Evolutionary conservation across 2,888 invertebrate genomes (phyloP).

Genomic region (Himalopsyche tibetana): DNA sequence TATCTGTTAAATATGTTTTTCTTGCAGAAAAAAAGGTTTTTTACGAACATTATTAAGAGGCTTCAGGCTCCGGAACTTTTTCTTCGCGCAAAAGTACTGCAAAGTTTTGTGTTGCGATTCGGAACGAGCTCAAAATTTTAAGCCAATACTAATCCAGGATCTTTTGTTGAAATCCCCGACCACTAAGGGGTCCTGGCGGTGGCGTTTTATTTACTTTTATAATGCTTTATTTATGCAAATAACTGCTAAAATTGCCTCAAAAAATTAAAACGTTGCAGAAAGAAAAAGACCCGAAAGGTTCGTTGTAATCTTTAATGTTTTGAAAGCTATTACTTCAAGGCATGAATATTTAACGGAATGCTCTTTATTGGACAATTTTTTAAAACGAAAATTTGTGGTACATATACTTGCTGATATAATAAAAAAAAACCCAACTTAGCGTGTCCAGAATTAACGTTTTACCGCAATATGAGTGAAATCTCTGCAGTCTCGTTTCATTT

Average conservation of each 20-base stretch:
- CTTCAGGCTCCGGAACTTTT: neutral
- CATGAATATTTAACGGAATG: neutral
- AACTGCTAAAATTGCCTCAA: neutral
- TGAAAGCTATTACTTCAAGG: neutral
- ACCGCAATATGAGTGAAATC: too few relatives aligned
- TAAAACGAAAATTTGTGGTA: too few relatives aligned
- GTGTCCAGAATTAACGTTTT: too few relatives aligned
- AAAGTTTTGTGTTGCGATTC: slow-evolving; percentile 31
- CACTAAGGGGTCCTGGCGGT: neutral
- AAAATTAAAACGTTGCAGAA: neutral
- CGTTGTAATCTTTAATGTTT: slow-evolving; percentile 20
- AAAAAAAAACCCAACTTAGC: too few relatives aligned
- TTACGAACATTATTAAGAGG: neutral
- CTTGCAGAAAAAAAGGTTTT: neutral
- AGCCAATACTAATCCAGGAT: slow-evolving; percentile 39
- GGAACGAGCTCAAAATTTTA: slow-evolving; percentile 40
- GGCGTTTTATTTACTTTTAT: neutral
- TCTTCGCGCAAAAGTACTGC: slow-evolving; percentile 4
- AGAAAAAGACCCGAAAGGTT: neutral
- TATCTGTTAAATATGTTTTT: too few relatives aligned
- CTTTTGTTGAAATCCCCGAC: slow-evolving; percentile 9
- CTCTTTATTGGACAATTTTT: too few relatives aligned
- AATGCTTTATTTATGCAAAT: slow-evolving; percentile 12
- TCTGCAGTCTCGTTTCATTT: too few relatives aligned
- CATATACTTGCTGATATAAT: too few relatives aligned